These are phyloP conservation scores for Harpalus rubripes DNA, from an alignment of 2,888 invertebrate species.

Conservation along the genomic window DNA sequence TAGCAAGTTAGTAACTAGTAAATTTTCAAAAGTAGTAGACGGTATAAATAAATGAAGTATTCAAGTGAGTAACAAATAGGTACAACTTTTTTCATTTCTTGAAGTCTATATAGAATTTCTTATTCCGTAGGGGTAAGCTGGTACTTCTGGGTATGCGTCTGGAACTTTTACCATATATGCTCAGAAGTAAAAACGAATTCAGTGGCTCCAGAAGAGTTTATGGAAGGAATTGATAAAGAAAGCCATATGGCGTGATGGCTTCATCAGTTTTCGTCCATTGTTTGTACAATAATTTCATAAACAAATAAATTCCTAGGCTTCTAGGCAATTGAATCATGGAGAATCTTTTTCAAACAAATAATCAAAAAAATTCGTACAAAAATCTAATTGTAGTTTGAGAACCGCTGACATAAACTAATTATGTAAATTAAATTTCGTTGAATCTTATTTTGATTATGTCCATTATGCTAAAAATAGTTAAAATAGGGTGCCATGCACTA, in stretches of 20 bases:
- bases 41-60: too few relatives aligned
- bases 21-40: too few relatives aligned
- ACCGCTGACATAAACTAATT: too few relatives aligned
- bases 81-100: background rate
- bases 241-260: conserved; percentile 59
- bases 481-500: conserved; percentile 4
- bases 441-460: background rate
- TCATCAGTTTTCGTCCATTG: background rate
- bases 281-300: background rate
- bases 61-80: too few relatives aligned
- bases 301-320: background rate
- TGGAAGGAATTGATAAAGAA: conserved; percentile 61
- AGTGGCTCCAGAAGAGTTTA: conserved; percentile 46
- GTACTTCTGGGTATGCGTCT: conserved; percentile 63
- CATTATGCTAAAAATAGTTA: background rate
- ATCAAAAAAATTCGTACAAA: background rate
- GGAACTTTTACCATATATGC: conserved; percentile 54
- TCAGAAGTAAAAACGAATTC: conserved; percentile 48
- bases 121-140: conserved; percentile 49
- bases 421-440: background rate
- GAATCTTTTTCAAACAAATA: background rate
- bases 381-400: too few relatives aligned
- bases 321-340: background rate
- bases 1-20: too few relatives aligned
- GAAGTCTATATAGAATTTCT: background rate